phyloP scores from a whole-genome alignment of 2,888 invertebrate species.

The Stenoptilia bipunctidactyla region DNA sequence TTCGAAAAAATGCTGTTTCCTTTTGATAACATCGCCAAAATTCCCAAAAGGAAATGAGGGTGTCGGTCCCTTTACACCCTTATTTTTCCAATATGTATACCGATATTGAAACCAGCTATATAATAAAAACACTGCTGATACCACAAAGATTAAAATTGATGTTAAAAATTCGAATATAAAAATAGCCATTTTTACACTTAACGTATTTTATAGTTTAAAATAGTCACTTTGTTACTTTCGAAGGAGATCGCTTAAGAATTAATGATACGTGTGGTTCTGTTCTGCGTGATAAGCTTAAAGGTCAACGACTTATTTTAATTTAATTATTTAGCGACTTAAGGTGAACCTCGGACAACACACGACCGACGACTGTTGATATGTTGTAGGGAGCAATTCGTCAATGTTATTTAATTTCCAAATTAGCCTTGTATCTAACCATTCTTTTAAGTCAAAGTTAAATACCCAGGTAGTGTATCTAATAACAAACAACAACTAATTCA shows the following conservation, averaged over 20 bases:
- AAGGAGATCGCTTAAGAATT: neutral
- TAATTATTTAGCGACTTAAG: too few relatives aligned
- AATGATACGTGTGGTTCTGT: too few relatives aligned
- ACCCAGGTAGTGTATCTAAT: too few relatives aligned
- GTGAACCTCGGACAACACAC: too few relatives aligned
- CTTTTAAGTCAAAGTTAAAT: too few relatives aligned
- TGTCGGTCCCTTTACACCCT: constrained; percentile 66
- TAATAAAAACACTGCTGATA: constrained; percentile 23
- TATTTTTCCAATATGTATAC: constrained; percentile 71
- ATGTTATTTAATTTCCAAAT: too few relatives aligned
- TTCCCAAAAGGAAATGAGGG: constrained; percentile 76
- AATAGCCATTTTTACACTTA: neutral
- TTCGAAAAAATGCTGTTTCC: constrained; percentile 72
- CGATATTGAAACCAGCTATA: constrained; percentile 49
- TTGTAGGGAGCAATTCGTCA: too few relatives aligned
- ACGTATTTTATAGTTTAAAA: neutral
- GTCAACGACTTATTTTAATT: too few relatives aligned
- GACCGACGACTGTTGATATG: too few relatives aligned
- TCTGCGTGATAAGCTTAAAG: too few relatives aligned
- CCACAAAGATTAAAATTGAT: constrained; percentile 13
- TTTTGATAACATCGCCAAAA: constrained; percentile 62
- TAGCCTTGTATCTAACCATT: too few relatives aligned
- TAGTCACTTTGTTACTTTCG: neutral
- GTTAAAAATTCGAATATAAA: neutral
- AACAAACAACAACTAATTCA: too few relatives aligned